phyloP scores from a whole-genome alignment of 2,888 invertebrate species.

The Endomychus coccineus region DNA sequence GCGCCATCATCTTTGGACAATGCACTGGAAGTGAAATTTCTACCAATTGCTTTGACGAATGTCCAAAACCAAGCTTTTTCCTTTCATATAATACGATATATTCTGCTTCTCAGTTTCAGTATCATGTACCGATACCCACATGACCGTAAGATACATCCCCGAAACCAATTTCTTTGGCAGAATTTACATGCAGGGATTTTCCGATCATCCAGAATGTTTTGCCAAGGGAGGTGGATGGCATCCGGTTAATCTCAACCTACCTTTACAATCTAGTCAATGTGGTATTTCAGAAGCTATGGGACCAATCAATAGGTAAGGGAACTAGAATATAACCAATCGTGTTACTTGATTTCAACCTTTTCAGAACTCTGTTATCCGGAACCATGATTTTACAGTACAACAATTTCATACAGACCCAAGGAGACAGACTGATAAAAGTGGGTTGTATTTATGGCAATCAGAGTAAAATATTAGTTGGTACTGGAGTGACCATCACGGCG shows the following conservation, averaged over 20 bases:
- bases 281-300: conserved; percentile 53
- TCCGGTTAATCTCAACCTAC: conserved; percentile 51
- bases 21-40: no score
- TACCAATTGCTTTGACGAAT: no score
- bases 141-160: conserved; percentile 61
- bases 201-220: conserved; percentile 57
- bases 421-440: conserved; percentile 72
- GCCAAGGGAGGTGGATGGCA: conserved; percentile 49
- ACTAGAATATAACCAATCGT: neutral
- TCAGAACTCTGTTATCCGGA: conserved; percentile 66
- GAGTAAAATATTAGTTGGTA: conserved; percentile 48
- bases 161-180: conserved; percentile 61
- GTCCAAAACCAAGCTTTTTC: no score
- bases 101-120: conserved; percentile 59
- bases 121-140: conserved; percentile 62
- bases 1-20: no score
- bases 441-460: conserved; percentile 62
- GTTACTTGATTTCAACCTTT: conserved; percentile 15
- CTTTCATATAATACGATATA: no score
- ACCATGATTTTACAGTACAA: conserved; percentile 78
- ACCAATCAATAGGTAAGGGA: conserved; percentile 47
- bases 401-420: conserved; percentile 75
- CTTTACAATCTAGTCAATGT: conserved; percentile 50
- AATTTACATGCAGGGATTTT: conserved; percentile 73
- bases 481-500: conserved; percentile 52